A percentile compares a stretch with the other conserved stretches of the same genome.
Evolutionary conservation across 2,888 invertebrate species (phyloP).

Genomic region (Cephonodes hylas): DNA sequence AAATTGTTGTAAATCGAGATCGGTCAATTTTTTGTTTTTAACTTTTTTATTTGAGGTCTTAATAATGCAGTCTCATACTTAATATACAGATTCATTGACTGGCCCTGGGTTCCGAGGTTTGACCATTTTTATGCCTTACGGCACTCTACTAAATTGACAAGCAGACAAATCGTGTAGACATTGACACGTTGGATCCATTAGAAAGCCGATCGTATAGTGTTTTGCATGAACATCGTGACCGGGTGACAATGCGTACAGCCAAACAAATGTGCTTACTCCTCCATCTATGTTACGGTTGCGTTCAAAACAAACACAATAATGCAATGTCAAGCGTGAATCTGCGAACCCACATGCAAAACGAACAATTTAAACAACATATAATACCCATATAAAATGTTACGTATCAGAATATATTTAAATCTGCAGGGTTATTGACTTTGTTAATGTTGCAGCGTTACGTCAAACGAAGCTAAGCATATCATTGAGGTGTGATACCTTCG

Average conservation of each 20-base stretch:
- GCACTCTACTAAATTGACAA: no score
- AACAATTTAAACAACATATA: neutral
- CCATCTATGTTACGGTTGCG: neutral
- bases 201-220: neutral
- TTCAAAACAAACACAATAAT: neutral
- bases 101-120: no score
- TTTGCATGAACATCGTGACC: neutral
- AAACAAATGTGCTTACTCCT: constrained; percentile 9
- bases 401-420: neutral
- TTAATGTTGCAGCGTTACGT: constrained; percentile 65
- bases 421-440: constrained; percentile 9
- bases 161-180: neutral
- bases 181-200: neutral
- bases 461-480: constrained; percentile 75
- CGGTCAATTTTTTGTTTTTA: no score
- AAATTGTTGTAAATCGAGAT: no score
- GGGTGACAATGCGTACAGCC: neutral
- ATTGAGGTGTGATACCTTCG: constrained; percentile 68
- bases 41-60: no score
- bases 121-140: no score
- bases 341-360: constrained; percentile 66
- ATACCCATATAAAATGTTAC: constrained; percentile 4
- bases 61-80: no score
- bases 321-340: constrained; percentile 3
- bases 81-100: no score